A percentile compares a stretch with the other conserved stretches of the same genome.
Evolutionary conservation across 2,797 vertebrate genomes (phyloP).

Genomic region (Chanos chanos): DNA sequence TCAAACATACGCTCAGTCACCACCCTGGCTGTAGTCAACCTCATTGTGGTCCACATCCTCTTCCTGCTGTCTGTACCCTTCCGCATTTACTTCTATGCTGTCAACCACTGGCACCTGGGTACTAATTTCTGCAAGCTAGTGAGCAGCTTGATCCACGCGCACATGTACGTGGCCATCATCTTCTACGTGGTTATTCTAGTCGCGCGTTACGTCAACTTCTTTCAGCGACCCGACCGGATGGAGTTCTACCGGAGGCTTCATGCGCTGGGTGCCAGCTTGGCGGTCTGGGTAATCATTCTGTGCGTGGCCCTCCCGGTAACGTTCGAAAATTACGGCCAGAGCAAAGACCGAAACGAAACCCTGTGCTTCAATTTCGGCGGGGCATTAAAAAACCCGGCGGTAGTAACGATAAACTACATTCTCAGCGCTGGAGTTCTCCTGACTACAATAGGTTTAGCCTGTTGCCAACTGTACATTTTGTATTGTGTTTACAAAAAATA

Average conservation of each 20-base stretch:
- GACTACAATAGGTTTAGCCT: conserved; percentile 40
- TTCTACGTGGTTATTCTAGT: conserved; percentile 63
- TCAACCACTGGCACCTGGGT: conserved; percentile 51
- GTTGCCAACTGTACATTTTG: conserved; percentile 57
- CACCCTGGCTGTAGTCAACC: conserved; percentile 54
- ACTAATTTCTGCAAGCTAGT: conserved; percentile 50
- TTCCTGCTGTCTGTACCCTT: conserved; percentile 71
- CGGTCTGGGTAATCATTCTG: conserved; percentile 55
- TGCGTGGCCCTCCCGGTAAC: conserved; percentile 50
- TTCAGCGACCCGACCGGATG: conserved; percentile 36
- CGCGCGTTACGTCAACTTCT: conserved; percentile 50
- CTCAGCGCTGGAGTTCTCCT: conserved; percentile 48
- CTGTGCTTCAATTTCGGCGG: conserved; percentile 67
- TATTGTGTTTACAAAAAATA: conserved; percentile 41
- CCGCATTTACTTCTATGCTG: conserved; percentile 63
- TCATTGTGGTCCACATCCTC: conserved; percentile 62
- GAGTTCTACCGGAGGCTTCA: conserved; percentile 50
- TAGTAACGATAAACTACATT: conserved; percentile 57
- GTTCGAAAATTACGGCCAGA: conserved; percentile 50
- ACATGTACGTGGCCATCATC: conserved; percentile 66
- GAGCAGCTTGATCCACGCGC: conserved; percentile 60
- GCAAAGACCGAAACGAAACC: not conserved
- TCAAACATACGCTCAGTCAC: conserved; percentile 58
- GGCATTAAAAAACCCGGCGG: conserved; percentile 23
- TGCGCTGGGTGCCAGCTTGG: conserved; percentile 37